phyloP scores from a whole-genome alignment of 2,888 invertebrate species.

The Gibbula magus region DNA sequence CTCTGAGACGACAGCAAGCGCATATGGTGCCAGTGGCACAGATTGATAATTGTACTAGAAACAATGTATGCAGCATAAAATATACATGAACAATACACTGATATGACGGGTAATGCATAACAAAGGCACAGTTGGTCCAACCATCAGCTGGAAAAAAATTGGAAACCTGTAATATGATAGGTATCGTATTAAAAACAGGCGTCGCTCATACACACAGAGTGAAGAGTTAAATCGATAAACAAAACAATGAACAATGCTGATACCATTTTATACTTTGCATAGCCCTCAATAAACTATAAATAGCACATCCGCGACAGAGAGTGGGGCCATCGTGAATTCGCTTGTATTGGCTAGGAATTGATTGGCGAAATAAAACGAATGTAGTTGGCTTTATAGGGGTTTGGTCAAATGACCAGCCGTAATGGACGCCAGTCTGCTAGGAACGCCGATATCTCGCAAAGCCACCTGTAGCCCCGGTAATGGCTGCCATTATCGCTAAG shows the following conservation, averaged over 20 bases:
- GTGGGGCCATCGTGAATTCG: slow-evolving; percentile 5
- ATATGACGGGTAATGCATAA: too few species aligned
- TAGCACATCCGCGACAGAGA: background rate
- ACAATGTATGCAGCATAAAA: too few species aligned
- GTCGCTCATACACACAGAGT: too few species aligned
- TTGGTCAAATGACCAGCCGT: background rate
- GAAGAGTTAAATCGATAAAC: background rate
- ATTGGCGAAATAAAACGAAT: background rate
- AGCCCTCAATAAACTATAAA: background rate
- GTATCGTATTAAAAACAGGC: too few species aligned
- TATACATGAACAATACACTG: too few species aligned
- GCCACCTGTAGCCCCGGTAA: background rate
- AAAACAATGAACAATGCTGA: background rate
- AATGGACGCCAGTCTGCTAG: background rate
- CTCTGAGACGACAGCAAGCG: too few species aligned
- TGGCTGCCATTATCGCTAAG: background rate
- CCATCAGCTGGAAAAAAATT: too few species aligned
- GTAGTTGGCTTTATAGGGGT: background rate
- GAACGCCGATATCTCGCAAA: background rate
- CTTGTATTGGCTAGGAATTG: background rate
- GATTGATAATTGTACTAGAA: too few species aligned
- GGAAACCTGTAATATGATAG: too few species aligned
- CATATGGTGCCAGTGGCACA: too few species aligned
- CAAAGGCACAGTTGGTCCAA: too few species aligned
- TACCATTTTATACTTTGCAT: background rate